Evolutionary conservation across 1,140 invertebrate genomes (phyloP).

Genomic region (Teleogryllus occipitalis): DNA sequence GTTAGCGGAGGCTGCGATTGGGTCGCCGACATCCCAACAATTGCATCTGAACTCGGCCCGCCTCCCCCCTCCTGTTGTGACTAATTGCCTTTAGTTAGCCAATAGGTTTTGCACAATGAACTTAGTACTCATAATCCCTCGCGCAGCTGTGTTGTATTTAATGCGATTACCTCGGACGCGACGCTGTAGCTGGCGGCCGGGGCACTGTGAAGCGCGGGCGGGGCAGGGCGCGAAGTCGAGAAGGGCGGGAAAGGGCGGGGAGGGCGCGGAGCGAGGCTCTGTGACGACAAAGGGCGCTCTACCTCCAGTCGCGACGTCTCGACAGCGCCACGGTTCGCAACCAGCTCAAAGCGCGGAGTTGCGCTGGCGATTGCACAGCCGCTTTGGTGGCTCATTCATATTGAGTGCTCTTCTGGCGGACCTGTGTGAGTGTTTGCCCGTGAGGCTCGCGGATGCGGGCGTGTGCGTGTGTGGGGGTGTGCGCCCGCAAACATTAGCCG

Average conservation of each 20-base stretch:
- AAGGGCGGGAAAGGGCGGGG: background rate
- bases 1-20: background rate
- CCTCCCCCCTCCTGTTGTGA: background rate
- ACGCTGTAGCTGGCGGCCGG: background rate
- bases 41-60: background rate
- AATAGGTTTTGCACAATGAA: conserved; percentile 5
- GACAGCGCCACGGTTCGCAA: no score
- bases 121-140: conserved; percentile 4
- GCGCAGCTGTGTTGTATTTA: background rate
- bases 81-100: conserved; percentile 4
- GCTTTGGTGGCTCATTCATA: no score
- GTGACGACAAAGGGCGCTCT: no score
- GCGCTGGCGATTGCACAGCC: no score
- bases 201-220: background rate
- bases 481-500: background rate
- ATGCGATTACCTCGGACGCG: background rate
- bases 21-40: background rate
- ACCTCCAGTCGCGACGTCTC: no score
- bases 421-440: no score
- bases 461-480: no score
- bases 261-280: no score
- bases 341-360: no score
- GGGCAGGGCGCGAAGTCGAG: background rate
- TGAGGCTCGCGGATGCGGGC: no score
- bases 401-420: no score